Conservation (phyloP, 2,888 invertebrate species). For the Ormyrus nitidulus region DNA sequence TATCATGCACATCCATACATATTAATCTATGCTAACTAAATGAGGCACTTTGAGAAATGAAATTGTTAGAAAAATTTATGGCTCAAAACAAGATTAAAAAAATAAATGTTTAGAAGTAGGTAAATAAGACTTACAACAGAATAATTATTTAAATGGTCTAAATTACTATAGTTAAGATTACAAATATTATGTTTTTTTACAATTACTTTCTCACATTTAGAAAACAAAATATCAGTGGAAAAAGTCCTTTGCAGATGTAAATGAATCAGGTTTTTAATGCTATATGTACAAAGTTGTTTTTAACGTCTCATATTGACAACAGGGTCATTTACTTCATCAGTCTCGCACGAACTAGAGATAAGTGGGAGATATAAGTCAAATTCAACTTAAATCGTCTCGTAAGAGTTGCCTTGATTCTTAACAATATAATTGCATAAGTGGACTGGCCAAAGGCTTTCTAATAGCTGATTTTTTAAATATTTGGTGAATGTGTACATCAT, state of each 20-base stretch:
- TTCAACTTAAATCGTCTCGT: conserved; percentile 59
- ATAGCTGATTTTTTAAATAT: conserved; percentile 53
- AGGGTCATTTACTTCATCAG: conserved; percentile 54
- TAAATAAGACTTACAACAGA: too few relatives aligned
- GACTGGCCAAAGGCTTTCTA: conserved; percentile 61
- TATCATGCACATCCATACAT: not conserved
- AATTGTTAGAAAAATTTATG: not conserved
- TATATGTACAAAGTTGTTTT: conserved; percentile 48
- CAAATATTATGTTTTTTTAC: not conserved
- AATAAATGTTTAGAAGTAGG: too few relatives aligned
- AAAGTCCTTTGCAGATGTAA: not conserved
- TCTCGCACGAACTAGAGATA: conserved; percentile 51
- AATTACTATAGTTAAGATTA: not conserved
- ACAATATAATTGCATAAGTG: conserved; percentile 68
- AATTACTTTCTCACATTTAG: not conserved
- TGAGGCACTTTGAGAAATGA: not conserved
- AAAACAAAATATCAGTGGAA: not conserved
- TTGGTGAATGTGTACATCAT: conserved; percentile 11
- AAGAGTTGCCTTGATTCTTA: conserved; percentile 62
- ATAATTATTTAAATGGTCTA: too few relatives aligned
- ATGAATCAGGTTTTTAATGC: not conserved
- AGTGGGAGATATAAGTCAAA: conserved; percentile 56
- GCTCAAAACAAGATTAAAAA: too few relatives aligned
- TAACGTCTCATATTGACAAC: conserved; percentile 49
- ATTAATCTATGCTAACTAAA: not conserved